phyloP scores from a whole-genome alignment of 2,888 invertebrate species.

The Melinopterus prodromus region DNA sequence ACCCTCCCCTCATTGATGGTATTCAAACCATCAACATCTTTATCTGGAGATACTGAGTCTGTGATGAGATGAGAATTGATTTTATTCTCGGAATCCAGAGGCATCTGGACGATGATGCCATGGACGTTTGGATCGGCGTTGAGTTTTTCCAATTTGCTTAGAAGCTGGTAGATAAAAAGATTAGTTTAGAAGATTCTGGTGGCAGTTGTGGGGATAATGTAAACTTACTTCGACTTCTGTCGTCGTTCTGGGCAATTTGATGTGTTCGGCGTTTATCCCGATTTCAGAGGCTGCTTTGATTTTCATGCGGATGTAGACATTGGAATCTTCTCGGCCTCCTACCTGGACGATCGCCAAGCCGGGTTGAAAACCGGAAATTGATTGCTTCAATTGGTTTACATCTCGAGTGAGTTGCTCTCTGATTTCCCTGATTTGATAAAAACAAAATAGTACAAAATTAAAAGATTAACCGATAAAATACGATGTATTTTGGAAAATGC shows the following conservation, averaged over 20 bases:
- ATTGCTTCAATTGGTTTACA: constrained; percentile 67
- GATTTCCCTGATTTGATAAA: constrained; percentile 69
- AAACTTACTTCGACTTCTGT: constrained; percentile 78
- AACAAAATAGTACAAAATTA: not conserved
- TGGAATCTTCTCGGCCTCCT: constrained; percentile 95
- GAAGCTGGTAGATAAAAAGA: constrained; percentile 64
- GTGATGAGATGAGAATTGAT: constrained; percentile 90
- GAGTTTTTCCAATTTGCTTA: constrained; percentile 73
- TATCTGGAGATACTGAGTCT: constrained; percentile 85
- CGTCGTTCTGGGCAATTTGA: constrained; percentile 79
- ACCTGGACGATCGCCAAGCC: constrained; percentile 95
- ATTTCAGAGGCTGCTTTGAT: constrained; percentile 90
- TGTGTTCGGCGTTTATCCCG: constrained; percentile 83
- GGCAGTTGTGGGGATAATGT: not conserved
- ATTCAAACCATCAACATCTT: constrained; percentile 96
- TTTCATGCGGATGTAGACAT: constrained; percentile 98
- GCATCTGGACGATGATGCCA: constrained; percentile 97
- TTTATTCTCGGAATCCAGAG: constrained; percentile 81
- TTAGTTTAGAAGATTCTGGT: not conserved
- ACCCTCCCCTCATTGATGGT: constrained; percentile 93
- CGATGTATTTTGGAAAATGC: not conserved
- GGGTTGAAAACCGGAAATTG: constrained; percentile 71
- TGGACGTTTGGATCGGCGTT: constrained; percentile 88
- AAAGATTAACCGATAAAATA: not conserved
- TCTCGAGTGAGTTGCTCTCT: constrained; percentile 72